Conservation (phyloP, 2,797 vertebrate genomes). For the Zonotrichia albicollis region DNA sequence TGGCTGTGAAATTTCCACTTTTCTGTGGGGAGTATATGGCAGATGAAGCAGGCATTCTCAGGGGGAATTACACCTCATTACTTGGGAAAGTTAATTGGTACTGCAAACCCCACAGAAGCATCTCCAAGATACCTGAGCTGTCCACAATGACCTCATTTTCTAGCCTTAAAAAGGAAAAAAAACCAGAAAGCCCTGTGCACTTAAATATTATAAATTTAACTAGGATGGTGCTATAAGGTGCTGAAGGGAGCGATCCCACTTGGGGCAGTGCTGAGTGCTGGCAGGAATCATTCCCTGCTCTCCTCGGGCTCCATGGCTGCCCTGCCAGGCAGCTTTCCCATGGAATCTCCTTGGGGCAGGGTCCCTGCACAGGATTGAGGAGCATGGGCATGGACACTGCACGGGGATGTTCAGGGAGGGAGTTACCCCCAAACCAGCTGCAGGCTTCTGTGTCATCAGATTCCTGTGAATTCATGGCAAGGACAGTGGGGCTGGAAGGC, state of each 20-base stretch:
- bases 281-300: background rate
- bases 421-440: background rate
- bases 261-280: background rate
- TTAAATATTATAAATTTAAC: background rate
- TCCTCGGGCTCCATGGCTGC: accelerated
- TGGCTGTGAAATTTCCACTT: background rate
- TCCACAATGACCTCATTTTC: constrained; percentile 32
- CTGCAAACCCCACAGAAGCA: background rate
- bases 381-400: accelerated
- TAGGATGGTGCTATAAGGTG: background rate
- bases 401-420: background rate
- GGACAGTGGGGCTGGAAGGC: background rate
- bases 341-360: background rate
- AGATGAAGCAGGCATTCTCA: constrained; percentile 10
- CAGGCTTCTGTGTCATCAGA: background rate
- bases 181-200: background rate
- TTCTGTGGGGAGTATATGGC: background rate
- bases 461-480: background rate
- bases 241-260: background rate
- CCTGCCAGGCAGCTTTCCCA: background rate
- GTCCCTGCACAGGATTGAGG: background rate
- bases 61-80: constrained; percentile 40
- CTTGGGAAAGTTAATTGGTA: constrained; percentile 48
- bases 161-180: background rate
- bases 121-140: constrained; percentile 32